Conservation (phyloP, 1,140 invertebrate species). For the Lucilia cuprina region DNA sequence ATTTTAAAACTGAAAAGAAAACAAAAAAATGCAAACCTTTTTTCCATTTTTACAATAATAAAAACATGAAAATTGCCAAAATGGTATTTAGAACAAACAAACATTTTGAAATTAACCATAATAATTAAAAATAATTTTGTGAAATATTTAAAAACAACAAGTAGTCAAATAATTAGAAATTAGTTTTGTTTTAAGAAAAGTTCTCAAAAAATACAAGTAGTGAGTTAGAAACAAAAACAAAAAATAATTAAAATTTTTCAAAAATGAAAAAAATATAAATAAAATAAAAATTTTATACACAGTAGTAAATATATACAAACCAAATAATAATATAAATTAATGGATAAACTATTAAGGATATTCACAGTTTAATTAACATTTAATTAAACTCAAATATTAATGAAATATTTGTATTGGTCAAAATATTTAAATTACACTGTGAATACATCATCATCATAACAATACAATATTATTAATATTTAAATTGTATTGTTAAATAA, state of each 20-base stretch:
- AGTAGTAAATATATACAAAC: not conserved
- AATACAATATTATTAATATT: too few species aligned
- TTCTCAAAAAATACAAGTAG: not conserved
- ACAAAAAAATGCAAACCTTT: not conserved
- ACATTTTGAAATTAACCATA: not conserved
- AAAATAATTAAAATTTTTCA: too few species aligned
- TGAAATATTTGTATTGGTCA: too few species aligned
- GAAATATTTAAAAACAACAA: not conserved
- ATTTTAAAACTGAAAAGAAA: not conserved
- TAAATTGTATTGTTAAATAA: too few species aligned
- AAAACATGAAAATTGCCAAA: not conserved
- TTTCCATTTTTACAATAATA: not conserved
- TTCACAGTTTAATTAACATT: too few species aligned
- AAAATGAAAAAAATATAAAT: too few species aligned
- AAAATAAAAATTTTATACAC: too few species aligned
- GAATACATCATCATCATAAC: too few species aligned
- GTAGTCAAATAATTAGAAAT: not conserved
- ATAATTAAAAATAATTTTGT: not conserved
- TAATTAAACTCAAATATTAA: too few species aligned
- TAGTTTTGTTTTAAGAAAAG: not conserved
- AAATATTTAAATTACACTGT: too few species aligned
- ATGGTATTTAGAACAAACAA: slow-evolving; percentile 27
- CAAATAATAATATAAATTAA: not conserved
- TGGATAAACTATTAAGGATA: too few species aligned
- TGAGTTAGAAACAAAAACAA: not conserved